phyloP scores from a whole-genome alignment of 1,140 invertebrate genomes.

The Brachystomella parvula region DNA sequence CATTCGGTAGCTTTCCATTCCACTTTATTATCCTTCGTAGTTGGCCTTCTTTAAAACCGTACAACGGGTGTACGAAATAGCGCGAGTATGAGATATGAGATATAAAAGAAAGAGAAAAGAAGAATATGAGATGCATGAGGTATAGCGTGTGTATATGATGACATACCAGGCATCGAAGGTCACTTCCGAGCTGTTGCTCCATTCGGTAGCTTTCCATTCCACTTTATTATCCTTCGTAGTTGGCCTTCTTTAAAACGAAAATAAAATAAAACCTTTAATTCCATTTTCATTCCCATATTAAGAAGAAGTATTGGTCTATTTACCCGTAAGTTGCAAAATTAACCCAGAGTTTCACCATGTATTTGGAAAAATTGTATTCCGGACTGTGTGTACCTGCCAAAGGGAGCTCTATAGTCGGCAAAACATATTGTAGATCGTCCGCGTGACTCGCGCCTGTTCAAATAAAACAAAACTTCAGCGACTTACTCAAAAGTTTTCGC shows the following conservation, averaged over 20 bases:
- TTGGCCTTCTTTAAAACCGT: slow-evolving; percentile 1
- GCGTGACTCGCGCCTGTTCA: background rate
- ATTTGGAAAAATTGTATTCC: background rate
- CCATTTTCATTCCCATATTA: background rate
- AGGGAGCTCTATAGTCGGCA: background rate
- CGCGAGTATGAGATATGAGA: too few relatives aligned
- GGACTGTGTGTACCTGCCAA: background rate
- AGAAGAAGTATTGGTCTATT: background rate
- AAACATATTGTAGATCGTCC: background rate
- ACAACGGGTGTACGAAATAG: too few relatives aligned
- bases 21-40: background rate
- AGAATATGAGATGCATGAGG: too few relatives aligned
- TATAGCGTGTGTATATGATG: too few relatives aligned
- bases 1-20: background rate
- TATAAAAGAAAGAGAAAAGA: too few relatives aligned
- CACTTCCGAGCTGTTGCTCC: background rate
- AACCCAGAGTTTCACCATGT: background rate
- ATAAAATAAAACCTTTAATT: background rate
- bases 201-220: background rate
- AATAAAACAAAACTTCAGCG: background rate
- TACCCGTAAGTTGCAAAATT: background rate
- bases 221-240: background rate
- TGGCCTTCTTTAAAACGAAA: slow-evolving; percentile 1
- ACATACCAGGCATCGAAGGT: too few relatives aligned
- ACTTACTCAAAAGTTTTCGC: too few relatives aligned